These are phyloP conservation scores for Hydrocynus forskahlii DNA, from an alignment of 2,797 vertebrate species.

Conservation along the genomic window DNA sequence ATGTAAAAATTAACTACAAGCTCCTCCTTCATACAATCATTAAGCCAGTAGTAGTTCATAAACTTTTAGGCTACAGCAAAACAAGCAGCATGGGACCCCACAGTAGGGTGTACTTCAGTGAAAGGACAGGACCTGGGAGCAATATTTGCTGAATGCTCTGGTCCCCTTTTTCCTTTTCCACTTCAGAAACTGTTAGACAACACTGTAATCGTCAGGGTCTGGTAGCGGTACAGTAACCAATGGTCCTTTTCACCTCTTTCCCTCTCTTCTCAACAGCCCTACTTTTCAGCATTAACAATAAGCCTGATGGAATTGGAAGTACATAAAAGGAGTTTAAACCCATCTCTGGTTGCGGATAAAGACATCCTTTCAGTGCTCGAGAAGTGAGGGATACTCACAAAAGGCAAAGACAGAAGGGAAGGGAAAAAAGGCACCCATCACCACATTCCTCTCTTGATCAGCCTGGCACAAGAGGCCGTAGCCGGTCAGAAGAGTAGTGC, in stretches of 20 bases:
- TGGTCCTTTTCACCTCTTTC: slow-evolving; percentile 30
- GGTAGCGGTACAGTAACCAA: slow-evolving; percentile 22
- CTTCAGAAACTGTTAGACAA: slow-evolving; percentile 16
- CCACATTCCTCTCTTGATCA: slow-evolving; percentile 43
- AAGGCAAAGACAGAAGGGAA: slow-evolving; percentile 27
- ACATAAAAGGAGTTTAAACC: slow-evolving; percentile 59
- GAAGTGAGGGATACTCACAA: slow-evolving; percentile 35
- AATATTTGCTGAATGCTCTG: background rate
- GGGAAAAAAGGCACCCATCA: slow-evolving; percentile 14
- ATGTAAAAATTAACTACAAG: background rate
- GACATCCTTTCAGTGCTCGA: slow-evolving; percentile 51
- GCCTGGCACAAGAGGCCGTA: slow-evolving; percentile 16
- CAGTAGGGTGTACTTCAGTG: background rate
- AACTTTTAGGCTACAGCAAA: background rate
- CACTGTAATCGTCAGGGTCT: slow-evolving; percentile 25
- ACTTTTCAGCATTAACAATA: slow-evolving; percentile 62
- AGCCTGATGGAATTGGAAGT: slow-evolving; percentile 56
- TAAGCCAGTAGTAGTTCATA: too few relatives aligned
- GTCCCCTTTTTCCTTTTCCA: background rate
- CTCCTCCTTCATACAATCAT: background rate
- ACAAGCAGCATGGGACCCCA: background rate
- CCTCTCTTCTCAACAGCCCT: slow-evolving; percentile 47
- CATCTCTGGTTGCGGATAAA: slow-evolving; percentile 61
- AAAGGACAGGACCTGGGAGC: background rate
- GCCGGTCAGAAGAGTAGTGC: slow-evolving; percentile 25